phyloP scores from a whole-genome alignment of 2,113 vertebrate genomes.

The Burhinus bistriatus region DNA sequence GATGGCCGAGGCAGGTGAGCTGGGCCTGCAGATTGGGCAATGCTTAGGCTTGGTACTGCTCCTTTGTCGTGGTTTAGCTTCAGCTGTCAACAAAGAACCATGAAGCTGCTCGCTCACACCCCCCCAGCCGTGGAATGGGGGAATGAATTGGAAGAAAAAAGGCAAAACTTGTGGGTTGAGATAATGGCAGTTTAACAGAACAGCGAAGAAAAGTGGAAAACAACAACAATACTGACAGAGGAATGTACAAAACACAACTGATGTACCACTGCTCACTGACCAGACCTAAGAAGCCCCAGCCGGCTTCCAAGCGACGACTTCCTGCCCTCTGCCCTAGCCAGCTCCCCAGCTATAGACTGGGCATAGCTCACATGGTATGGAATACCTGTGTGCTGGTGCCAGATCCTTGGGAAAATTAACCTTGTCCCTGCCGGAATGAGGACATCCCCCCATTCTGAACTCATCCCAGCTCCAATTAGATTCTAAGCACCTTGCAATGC shows the following conservation, averaged over 20 bases:
- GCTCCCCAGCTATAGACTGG: neutral
- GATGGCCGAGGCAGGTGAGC: neutral
- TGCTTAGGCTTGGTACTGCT: neutral
- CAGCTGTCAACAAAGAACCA: no score
- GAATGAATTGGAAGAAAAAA: neutral
- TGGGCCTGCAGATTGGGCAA: neutral
- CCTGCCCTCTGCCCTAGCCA: neutral
- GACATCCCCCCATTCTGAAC: neutral
- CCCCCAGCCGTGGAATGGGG: neutral
- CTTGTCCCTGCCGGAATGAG: neutral
- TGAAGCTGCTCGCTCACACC: neutral
- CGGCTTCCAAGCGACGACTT: no score
- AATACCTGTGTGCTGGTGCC: neutral
- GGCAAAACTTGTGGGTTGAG: neutral
- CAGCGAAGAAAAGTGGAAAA: no score
- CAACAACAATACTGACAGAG: neutral
- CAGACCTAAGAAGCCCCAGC: neutral
- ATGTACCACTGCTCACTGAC: neutral
- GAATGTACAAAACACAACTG: neutral
- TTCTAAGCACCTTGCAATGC: neutral
- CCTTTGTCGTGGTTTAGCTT: neutral
- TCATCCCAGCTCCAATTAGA: neutral
- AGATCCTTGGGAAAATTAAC: neutral
- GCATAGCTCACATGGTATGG: neutral
- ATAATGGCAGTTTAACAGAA: neutral